Percentiles rank a stretch among this genome's conserved stretches.
These are phyloP conservation scores for Varanus salvator DNA, from an alignment of 2,113 vertebrate species.

Conservation along the genomic window DNA sequence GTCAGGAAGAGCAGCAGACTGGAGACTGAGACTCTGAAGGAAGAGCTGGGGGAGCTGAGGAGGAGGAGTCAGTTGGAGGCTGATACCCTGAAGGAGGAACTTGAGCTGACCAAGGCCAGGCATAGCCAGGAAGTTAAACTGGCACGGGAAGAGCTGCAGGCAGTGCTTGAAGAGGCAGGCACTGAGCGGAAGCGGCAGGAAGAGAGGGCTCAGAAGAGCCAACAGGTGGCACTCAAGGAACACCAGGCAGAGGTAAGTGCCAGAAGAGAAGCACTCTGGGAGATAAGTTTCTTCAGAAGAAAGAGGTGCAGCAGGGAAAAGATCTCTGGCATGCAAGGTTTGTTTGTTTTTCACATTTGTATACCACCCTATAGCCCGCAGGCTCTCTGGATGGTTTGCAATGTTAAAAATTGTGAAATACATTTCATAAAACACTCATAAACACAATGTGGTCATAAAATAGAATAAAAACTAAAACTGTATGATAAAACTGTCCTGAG, in stretches of 20 bases:
- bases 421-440: no score
- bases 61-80: conserved; percentile 10
- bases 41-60: conserved; percentile 18
- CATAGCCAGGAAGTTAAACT: conserved; percentile 42
- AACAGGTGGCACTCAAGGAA: conserved; percentile 49
- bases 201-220: conserved; percentile 53
- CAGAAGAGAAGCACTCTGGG: background rate
- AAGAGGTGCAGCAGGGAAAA: background rate
- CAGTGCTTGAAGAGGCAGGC: conserved; percentile 43
- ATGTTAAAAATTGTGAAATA: no score
- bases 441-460: no score
- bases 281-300: background rate
- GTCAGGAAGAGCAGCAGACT: background rate
- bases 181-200: conserved; percentile 57
- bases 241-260: conserved; percentile 65
- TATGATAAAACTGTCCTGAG: background rate
- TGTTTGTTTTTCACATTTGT: no score
- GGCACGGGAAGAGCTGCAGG: conserved; percentile 56
- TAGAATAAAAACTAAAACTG: no score
- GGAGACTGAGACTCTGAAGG: background rate
- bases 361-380: no score
- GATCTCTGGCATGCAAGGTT: background rate
- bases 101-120: conserved; percentile 25
- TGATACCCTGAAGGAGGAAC: conserved; percentile 26
- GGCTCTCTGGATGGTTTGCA: no score